Evolutionary conservation across 2,888 invertebrate genomes (phyloP).

Genomic region (Tipula vernalis): DNA sequence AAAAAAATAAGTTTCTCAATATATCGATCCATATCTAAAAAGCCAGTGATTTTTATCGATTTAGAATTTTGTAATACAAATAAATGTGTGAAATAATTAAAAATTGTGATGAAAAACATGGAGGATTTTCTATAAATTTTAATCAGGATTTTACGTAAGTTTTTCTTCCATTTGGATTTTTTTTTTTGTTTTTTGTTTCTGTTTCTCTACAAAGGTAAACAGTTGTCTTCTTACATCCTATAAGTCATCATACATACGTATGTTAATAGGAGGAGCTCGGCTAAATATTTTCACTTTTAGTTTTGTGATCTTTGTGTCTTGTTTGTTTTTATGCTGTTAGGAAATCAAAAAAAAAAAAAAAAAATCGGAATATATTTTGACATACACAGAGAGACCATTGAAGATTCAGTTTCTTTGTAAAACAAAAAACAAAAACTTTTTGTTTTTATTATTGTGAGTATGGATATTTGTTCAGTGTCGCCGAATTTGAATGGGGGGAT

Average conservation of each 20-base stretch:
- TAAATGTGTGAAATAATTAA: constrained; percentile 14
- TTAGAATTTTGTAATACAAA: background rate
- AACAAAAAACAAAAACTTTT: background rate
- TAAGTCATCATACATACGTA: background rate
- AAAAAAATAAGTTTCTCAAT: background rate
- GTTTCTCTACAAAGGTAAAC: background rate
- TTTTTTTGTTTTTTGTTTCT: background rate
- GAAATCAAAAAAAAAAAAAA: background rate
- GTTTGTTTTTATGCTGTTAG: background rate
- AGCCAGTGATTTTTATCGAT: background rate
- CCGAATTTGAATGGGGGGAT: background rate
- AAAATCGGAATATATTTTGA: background rate
- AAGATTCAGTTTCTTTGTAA: background rate
- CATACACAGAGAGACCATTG: background rate
- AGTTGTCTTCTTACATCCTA: background rate
- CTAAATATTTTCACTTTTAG: background rate
- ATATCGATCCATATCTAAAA: background rate
- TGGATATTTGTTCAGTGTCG: background rate
- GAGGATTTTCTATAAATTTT: constrained; percentile 20
- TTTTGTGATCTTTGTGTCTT: background rate
- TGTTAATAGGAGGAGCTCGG: background rate
- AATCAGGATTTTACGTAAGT: constrained; percentile 27
- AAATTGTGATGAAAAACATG: constrained; percentile 10
- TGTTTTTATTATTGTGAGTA: background rate
- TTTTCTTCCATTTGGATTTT: background rate